Conservation (phyloP, 2,888 invertebrate genomes). For the Ophion costatus region DNA sequence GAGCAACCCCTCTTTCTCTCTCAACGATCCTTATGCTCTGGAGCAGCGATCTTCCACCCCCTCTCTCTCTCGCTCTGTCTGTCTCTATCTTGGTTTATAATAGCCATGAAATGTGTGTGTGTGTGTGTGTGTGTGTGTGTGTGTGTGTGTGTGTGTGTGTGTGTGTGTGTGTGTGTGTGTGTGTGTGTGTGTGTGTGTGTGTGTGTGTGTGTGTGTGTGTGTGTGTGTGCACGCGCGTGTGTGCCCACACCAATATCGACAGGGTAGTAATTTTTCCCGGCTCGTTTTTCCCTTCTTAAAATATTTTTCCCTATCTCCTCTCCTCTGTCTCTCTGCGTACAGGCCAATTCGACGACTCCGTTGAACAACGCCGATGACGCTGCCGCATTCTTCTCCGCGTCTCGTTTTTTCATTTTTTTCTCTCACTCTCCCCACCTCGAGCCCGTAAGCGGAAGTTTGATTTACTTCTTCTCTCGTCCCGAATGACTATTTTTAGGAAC, state of each 20-base stretch:
- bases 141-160: not conserved
- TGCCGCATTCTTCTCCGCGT: conserved; percentile 33
- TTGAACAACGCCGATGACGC: conserved; percentile 17
- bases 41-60: conserved; percentile 41
- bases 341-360: conserved; percentile 26
- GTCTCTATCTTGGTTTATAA: conserved; percentile 6
- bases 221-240: too few species aligned
- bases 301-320: conserved; percentile 31
- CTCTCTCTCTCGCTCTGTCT: conserved; percentile 48
- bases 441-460: conserved; percentile 38
- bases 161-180: too few species aligned
- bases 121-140: conserved; percentile 30
- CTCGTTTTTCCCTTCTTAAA: conserved; percentile 31
- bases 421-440: not conserved
- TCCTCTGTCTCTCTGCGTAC: conserved; percentile 2
- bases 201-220: not conserved
- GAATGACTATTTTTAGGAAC: conserved; percentile 25
- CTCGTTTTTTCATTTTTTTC: conserved; percentile 41
- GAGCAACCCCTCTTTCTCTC: conserved; percentile 60
- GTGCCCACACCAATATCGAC: too few species aligned
- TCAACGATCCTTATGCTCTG: conserved; percentile 33
- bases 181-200: conserved; percentile 19
- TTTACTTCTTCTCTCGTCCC: conserved; percentile 17
- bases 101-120: conserved; percentile 9
- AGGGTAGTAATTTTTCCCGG: conserved; percentile 33